These are phyloP conservation scores for Branchipolynoe longqiensis DNA, from an alignment of 2,888 invertebrate genomes.

Conservation along the genomic window DNA sequence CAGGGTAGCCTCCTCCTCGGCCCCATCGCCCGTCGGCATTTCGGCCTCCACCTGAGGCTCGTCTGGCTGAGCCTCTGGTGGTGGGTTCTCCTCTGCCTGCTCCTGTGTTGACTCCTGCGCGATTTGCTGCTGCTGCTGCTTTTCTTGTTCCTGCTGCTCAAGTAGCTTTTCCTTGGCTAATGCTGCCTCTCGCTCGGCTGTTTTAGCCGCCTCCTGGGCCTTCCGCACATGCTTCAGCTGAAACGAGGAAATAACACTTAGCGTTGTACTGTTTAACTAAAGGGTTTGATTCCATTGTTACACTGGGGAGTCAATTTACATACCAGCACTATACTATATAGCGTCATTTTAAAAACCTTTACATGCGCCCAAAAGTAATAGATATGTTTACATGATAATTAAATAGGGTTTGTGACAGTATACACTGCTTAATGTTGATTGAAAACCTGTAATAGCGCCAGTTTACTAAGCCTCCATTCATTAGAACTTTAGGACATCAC, in stretches of 20 bases:
- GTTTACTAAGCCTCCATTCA: too few species aligned
- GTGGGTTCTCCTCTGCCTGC: background rate
- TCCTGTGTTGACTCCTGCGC: background rate
- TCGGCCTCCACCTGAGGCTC: background rate
- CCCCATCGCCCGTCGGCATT: background rate
- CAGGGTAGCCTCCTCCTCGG: background rate
- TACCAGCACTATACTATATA: too few species aligned
- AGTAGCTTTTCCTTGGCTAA: constrained; percentile 26
- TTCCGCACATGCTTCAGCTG: constrained; percentile 64
- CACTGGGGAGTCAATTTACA: too few species aligned
- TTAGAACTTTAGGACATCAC: too few species aligned
- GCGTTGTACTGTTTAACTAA: too few species aligned
- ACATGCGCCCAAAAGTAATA: too few species aligned
- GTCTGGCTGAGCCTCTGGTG: background rate
- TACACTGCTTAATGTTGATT: too few species aligned
- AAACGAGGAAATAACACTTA: background rate
- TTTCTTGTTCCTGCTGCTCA: constrained; percentile 21
- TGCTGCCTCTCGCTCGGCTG: constrained; percentile 59
- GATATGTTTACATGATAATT: too few species aligned
- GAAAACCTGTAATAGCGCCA: too few species aligned
- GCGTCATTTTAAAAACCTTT: too few species aligned
- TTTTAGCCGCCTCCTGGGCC: constrained; percentile 56
- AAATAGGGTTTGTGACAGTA: too few species aligned
- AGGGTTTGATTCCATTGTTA: too few species aligned
- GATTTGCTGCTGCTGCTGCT: background rate